Percentiles rank a stretch among this genome's conserved stretches.
Evolutionary conservation across 2,797 vertebrate species (phyloP).

Genomic region (Sebastes miniatus): DNA sequence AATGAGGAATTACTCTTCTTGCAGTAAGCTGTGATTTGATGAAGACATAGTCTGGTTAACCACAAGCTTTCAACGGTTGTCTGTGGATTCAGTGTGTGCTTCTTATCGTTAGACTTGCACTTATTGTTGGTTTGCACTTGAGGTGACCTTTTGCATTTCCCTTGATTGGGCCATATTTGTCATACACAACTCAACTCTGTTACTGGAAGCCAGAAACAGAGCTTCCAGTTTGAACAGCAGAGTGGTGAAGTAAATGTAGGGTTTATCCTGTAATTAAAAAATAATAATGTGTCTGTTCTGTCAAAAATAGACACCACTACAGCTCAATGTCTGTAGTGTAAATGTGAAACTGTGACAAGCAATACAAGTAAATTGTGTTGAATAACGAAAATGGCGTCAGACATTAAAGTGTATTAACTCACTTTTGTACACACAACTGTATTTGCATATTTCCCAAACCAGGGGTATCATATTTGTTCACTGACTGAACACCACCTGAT

Average conservation of each 20-base stretch:
- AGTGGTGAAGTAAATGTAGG: background rate
- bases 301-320: background rate
- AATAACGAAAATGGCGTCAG: background rate
- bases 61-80: background rate
- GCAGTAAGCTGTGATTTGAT: background rate
- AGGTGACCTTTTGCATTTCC: background rate
- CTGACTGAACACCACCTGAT: background rate
- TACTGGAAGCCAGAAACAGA: background rate
- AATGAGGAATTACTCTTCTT: no score
- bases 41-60: background rate
- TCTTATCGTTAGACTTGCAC: background rate
- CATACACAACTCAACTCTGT: background rate
- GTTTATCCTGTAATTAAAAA: conserved; percentile 1
- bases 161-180: background rate
- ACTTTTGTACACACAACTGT: background rate
- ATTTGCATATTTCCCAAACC: conserved; percentile 23
- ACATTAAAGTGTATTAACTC: background rate
- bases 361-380: conserved; percentile 16
- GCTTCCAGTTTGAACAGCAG: conserved; percentile 4
- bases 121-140: background rate
- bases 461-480: background rate
- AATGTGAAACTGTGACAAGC: background rate
- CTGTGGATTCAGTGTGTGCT: background rate
- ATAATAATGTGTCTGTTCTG: background rate
- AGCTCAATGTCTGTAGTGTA: background rate